phyloP scores from a whole-genome alignment of 2,113 vertebrate genomes.

The Theristicus caerulescens region DNA sequence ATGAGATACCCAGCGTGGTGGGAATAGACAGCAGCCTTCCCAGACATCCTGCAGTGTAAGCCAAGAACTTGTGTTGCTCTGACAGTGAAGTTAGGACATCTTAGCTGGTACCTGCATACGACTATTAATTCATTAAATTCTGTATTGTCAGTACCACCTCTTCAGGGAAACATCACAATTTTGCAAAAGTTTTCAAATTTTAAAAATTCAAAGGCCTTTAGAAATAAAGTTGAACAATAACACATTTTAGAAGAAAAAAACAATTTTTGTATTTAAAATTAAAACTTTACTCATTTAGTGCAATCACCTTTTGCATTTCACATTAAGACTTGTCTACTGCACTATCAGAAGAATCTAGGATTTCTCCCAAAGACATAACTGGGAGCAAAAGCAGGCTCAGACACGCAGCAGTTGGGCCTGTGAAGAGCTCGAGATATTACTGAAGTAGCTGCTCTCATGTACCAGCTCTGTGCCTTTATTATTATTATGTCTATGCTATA shows the following conservation, averaged over 20 bases:
- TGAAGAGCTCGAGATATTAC: neutral
- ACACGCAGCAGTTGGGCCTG: neutral
- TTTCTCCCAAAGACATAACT: neutral
- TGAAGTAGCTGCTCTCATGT: neutral
- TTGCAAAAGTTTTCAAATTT: neutral
- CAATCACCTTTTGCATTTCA: neutral
- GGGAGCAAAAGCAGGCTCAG: neutral
- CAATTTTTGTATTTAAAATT: neutral
- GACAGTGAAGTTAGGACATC: accelerated
- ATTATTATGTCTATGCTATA: neutral
- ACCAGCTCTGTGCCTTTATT: neutral
- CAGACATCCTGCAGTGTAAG: neutral
- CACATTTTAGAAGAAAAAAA: neutral
- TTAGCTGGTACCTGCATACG: neutral
- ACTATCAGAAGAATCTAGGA: neutral
- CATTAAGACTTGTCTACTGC: neutral
- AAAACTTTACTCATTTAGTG: neutral
- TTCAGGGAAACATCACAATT: neutral
- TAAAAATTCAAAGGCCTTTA: neutral
- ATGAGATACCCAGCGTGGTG: neutral
- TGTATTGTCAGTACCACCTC: neutral
- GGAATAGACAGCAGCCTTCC: neutral
- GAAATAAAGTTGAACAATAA: neutral
- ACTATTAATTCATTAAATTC: neutral
- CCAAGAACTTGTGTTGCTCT: neutral